Evolutionary conservation across 2,797 vertebrate genomes (phyloP), one percentile per base, ranked within the genome.

Genomic region (Urosaurus nigricauda): DNA sequence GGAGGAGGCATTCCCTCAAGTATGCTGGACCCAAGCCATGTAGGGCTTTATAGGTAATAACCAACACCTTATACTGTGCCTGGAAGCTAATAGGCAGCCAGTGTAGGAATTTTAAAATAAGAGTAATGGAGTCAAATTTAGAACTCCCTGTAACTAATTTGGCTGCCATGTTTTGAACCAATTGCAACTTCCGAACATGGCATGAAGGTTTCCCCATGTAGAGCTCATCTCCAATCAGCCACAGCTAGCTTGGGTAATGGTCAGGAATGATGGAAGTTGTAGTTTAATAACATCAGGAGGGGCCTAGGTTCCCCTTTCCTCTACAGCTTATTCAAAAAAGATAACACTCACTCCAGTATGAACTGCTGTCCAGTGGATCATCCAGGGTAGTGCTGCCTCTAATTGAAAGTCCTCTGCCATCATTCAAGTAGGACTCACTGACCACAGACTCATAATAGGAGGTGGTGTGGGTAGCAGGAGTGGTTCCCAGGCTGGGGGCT

Each of bases 361-460:
- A 74, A 65, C 93, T 94, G 19, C 94, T 90, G 47, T 92, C 95
- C 88, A 96, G 89, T 53, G 77, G 91, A 70, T 96, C 92, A 0
- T 96, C 90, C 74, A 96, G 90, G 75, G 91, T 0, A 9, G 95
- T 90, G 21, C 56, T 95, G 83, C 95, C 85, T 91, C 37, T 92
- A 75, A 85, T 92, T 0, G 65, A 92, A 2, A 29, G 95, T 65
- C 89, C 93, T 26, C 92, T 94, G 74, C 96, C 96, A 84, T 95
- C 95, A 58, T 92, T 96, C 26, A 97, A 86, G 89, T 96, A 97
- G 81, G 97, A 97, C 87, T 97, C 96, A 0, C 93, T 95, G 89
- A 97, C 90, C 91, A 97, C 0, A 0, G 97, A 97, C 93, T 97
- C 97, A 0, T 96, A 97, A 90, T 97, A 97, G 77, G 97, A 97